Evolutionary conservation across 2,113 vertebrate genomes (phyloP), one percentile per base, ranked within the genome.

Genomic region (Tragelaphus buxtoni): DNA sequence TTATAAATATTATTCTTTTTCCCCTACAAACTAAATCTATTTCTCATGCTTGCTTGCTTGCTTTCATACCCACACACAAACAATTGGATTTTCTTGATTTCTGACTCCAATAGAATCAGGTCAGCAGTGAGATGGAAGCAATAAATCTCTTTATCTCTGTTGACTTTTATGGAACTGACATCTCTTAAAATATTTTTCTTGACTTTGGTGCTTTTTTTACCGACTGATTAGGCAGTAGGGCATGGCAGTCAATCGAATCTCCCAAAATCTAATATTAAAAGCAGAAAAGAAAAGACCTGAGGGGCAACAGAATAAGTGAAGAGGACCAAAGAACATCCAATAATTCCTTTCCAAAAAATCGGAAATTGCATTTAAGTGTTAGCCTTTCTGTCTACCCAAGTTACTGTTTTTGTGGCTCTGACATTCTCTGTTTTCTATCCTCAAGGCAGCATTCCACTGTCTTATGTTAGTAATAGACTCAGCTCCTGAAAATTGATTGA

Each of bases 261-360:
- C 58, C 17, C 7, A 69, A 97, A 98, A 97, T 98, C 97, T 98
- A 98, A 98, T 98, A 98, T 98, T 98, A 98, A 98, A 98, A 98
- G 94, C 35, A 0, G 10, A 97, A 98, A 97, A 85, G 26, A 72
- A 98, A 98, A 91, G 96, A 98, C 96, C 96, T 95, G 94, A 95
- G 72, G 94, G 91, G 94, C 97, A 98, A 88, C 24, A 96, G 94
- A 98, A 98, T 97, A 98, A 98, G 97, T 86, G 87, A 98, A 96
- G 63, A 96, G 55, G 32, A 91, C 88, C 96, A 76, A 96, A 95
- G 87, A 97, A 97, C 28, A 89, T 95, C 81, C 88, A 97, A 42
- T 95, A 95, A 96, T 95, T 88, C 8, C 85, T 91, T 97, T 83
- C 82, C 47, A 92, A 45, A 51, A 97, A 97, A 56, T 96, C 9